Evolutionary conservation across 2,113 vertebrate genomes (phyloP), one percentile per base, ranked within the genome.

Genomic region (Bubo bubo): DNA sequence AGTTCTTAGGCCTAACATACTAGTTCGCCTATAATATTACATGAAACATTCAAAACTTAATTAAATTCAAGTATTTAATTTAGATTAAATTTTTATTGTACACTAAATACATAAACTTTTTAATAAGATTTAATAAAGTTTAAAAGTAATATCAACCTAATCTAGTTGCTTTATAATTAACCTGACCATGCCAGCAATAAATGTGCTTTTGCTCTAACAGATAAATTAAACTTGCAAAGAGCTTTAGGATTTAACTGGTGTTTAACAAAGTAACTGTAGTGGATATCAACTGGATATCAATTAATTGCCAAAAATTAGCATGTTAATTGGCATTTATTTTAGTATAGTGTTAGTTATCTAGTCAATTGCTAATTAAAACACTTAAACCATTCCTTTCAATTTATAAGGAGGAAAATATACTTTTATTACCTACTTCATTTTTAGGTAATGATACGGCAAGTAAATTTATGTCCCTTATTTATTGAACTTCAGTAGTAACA

Each of bases 291-390:
- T 98, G 83, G 68, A 95, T 95, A 97, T 95, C 95, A 97, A 97
- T 97, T 98, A 98, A 98, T 97, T 96, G 80, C 62, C 50, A 73
- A 95, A 93, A 96, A 97, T 98, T 98, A 97, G 37, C 91, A 96
- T 96, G 74, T 93, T 98, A 98, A 98, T 98, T 96, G 87, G 41
- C 41, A 96, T 97, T 97, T 97, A 97, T 98, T 95, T 97, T 97
- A 87, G 28, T 86, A 93, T 94, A 94, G 66, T 86, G 30, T 45
- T 92, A 92, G 71, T 89, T 97, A 94, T 97, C 76, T 96, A 95
- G 60, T 64, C 70, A 75, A 83, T 88, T 97, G 81, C 73, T 97
- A 98, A 98, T 97, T 96, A 84, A 97, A 97, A 93, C 86, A 66
- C 73, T 94, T 97, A 95, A 97, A 95, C 9, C 19, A 60, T 92